Conservation (phyloP, 2,797 vertebrate genomes). For the Streptopelia turtur region DNA sequence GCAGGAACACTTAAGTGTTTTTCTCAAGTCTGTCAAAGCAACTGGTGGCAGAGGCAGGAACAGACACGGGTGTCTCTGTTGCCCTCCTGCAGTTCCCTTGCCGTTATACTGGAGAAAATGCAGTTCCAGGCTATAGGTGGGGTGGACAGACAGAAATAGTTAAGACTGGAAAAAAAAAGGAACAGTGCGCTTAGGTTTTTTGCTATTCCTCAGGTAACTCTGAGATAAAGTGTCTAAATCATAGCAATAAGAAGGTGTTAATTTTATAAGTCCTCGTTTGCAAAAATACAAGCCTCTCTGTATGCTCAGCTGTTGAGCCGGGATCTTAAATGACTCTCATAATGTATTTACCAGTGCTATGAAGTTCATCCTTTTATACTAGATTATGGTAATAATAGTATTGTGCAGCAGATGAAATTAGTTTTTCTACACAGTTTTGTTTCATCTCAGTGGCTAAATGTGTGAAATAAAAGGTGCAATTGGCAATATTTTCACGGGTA, state of each 20-base stretch:
- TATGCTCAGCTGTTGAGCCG: neutral
- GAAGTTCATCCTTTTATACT: conserved; percentile 44
- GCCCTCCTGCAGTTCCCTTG: neutral
- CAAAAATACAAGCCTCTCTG: neutral
- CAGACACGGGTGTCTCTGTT: neutral
- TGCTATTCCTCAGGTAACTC: neutral
- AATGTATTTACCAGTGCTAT: conserved; percentile 59
- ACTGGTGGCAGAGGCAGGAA: neutral
- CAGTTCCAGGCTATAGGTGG: neutral
- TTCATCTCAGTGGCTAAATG: conserved; percentile 49
- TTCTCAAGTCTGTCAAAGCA: neutral
- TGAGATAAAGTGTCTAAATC: neutral
- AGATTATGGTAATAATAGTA: conserved; percentile 56
- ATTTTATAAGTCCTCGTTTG: conserved; percentile 22
- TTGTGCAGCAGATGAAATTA: conserved; percentile 61
- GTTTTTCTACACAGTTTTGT: conserved; percentile 52
- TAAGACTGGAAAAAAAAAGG: neutral
- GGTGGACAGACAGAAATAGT: neutral
- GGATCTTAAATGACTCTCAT: conserved; percentile 45
- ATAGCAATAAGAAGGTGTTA: neutral
- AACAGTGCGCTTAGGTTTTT: neutral
- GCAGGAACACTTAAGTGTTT: neutral
- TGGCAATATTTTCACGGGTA: conserved; percentile 33
- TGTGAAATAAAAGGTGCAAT: conserved; percentile 52
- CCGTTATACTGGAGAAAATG: neutral